Conservation (phyloP, 2,113 vertebrate genomes). For the Rhipidura dahli region DNA sequence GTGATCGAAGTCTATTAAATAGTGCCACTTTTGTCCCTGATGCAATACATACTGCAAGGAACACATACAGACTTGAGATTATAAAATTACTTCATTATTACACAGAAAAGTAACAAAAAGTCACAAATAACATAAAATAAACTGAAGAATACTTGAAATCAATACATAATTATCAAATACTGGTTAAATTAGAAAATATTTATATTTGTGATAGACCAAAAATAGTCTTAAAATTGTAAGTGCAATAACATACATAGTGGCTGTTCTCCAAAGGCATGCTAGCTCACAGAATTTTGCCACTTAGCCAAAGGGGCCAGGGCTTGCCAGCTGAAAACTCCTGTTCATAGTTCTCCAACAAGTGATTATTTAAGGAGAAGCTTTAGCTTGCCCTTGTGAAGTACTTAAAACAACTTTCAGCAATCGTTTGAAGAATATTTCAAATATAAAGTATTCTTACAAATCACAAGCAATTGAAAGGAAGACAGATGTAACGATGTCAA, state of each 20-base stretch:
- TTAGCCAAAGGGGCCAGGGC: not conserved
- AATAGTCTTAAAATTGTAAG: not conserved
- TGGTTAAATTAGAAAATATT: not conserved
- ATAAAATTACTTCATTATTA: not conserved
- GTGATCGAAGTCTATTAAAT: conserved; percentile 97
- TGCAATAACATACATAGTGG: not conserved
- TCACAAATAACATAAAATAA: not conserved
- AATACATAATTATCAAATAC: not conserved
- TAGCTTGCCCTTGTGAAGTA: not conserved
- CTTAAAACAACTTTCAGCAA: not conserved
- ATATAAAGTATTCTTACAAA: not conserved
- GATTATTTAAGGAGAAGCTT: not conserved
- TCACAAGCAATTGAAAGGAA: not conserved
- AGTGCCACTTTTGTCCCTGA: conserved; percentile 99
- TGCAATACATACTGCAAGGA: conserved; percentile 93
- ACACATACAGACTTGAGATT: conserved; percentile 52
- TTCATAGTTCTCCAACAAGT: not conserved
- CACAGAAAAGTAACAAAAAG: not conserved
- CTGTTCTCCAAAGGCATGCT: not conserved
- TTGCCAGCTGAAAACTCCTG: not conserved
- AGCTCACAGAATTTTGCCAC: not conserved
- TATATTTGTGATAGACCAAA: not conserved
- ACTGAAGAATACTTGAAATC: not conserved
- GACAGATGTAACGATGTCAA: not conserved
- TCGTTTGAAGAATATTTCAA: not conserved